These are phyloP conservation scores for Sturnus vulgaris DNA, from an alignment of 2,113 vertebrate species.

Conservation along the genomic window DNA sequence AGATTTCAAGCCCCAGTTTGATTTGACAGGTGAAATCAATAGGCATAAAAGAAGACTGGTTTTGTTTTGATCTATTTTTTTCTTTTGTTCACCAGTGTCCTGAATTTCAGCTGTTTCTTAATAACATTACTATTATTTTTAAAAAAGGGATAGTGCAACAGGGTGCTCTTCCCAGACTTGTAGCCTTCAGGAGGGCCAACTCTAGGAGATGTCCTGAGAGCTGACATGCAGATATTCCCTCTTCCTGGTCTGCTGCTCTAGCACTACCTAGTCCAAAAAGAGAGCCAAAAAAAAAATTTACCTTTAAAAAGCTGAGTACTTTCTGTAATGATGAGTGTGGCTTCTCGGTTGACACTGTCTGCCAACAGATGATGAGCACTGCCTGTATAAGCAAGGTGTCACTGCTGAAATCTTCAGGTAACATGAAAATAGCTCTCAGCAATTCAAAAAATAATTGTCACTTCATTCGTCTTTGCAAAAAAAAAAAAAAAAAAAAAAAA, in stretches of 20 bases:
- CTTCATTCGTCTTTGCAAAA: not conserved
- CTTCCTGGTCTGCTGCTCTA: not conserved
- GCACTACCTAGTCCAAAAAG: not conserved
- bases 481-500: not conserved
- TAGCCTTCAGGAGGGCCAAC: fast-evolving
- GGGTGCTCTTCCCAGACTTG: fast-evolving
- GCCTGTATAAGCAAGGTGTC: not conserved
- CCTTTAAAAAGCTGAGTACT: not conserved
- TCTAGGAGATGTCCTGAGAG: not conserved
- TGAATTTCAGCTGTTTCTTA: not conserved
- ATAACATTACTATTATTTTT: not conserved
- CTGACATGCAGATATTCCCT: not conserved
- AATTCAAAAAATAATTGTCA: slow-evolving; percentile 56
- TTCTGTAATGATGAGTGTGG: not conserved
- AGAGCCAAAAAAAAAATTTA: not conserved
- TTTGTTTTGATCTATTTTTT: not conserved
- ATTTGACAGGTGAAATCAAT: not conserved
- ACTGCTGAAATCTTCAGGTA: slow-evolving; percentile 8
- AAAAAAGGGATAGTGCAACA: fast-evolving
- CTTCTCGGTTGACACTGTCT: not conserved
- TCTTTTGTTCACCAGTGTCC: not conserved
- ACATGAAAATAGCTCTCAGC: not conserved
- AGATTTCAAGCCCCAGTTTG: not conserved
- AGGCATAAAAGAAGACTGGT: not conserved
- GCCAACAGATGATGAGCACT: not conserved